Evolutionary conservation across 2,797 vertebrate species (phyloP), one percentile per base, ranked within the genome.

Genomic region (Pachyuromys duprasi): DNA sequence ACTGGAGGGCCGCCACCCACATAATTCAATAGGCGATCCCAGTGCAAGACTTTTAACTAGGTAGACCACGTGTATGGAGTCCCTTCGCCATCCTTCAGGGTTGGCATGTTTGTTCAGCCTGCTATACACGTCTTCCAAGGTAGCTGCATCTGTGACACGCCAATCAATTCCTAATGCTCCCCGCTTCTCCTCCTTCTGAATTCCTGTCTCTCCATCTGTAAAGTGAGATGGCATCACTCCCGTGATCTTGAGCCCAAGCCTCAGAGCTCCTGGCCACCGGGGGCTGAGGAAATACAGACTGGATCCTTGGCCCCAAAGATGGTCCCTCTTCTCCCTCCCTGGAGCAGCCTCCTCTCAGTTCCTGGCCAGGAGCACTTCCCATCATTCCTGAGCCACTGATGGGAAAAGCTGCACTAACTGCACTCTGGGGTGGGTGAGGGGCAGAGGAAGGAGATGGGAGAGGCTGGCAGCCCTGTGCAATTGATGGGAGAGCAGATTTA

Each of bases 351-450:
- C 70, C 82, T 84, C 55, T 91, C 42, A 62, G 95, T 92, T 97
- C 88, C 96, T 94, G 93, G 96, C 96, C 65, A 4, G 22, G 24
- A 83, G 72, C 89, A 94, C 93, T 98, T 98, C 97, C 97, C 97
- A 97, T 86, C 94, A 96, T 96, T 98, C 93, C 94, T 69, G 79
- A 75, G 78, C 88, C 39, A 86, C 96, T 97, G 96, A 97, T 97
- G 95, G 97, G 97, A 98, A 98, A 97, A 88, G 36, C 96, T 98
- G 96, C 97, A 96, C 95, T 97, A 97, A 97, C 93, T 8, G 88
- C 62, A 97, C 97, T 88, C 93, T 9, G 42, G 97, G 88, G 96
- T 93, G 79, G 84, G 82, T 2, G 0, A 57, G 69, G 70, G 76
- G 74, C 62, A 87, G 95, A 87, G 89, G 88, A 78, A 94, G 72